Percentiles rank a stretch among this genome's conserved stretches.
Evolutionary conservation across 2,113 vertebrate genomes (phyloP).

Genomic region (Corvus moneduloides): DNA sequence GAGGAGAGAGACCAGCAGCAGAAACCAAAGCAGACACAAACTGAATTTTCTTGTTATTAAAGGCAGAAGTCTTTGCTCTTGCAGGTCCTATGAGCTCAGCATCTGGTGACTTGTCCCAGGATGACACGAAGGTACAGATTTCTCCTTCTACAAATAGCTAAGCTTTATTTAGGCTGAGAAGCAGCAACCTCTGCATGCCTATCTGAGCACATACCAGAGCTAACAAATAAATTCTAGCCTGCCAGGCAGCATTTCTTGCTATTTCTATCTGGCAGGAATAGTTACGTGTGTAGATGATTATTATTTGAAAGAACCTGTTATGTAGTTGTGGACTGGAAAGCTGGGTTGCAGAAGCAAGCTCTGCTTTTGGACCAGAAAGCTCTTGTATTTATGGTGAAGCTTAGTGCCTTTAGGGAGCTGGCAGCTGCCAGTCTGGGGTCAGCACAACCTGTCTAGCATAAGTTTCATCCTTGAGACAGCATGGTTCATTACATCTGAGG

Average conservation of each 20-base stretch:
- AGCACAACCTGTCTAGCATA: accelerated
- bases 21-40: not conserved
- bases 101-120: not conserved
- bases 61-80: conserved; percentile 27
- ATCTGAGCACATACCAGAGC: not conserved
- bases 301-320: not conserved
- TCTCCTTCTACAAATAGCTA: not conserved
- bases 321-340: not conserved
- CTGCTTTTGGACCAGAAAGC: not conserved
- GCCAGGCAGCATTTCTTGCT: not conserved
- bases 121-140: conserved; percentile 61
- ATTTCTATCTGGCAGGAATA: not conserved
- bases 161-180: not conserved
- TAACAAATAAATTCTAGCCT: not conserved
- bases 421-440: not conserved
- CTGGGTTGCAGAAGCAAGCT: not conserved
- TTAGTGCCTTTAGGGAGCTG: not conserved
- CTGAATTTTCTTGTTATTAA: not conserved
- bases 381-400: not conserved
- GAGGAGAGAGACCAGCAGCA: not conserved
- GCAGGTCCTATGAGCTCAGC: conserved; percentile 22
- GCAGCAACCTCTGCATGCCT: not conserved
- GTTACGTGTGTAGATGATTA: not conserved
- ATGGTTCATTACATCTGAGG: not conserved
- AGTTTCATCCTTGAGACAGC: not conserved